Evolutionary conservation across 2,888 invertebrate genomes (phyloP), one percentile per base, ranked within the genome.

Genomic region (Norana najaformis): DNA sequence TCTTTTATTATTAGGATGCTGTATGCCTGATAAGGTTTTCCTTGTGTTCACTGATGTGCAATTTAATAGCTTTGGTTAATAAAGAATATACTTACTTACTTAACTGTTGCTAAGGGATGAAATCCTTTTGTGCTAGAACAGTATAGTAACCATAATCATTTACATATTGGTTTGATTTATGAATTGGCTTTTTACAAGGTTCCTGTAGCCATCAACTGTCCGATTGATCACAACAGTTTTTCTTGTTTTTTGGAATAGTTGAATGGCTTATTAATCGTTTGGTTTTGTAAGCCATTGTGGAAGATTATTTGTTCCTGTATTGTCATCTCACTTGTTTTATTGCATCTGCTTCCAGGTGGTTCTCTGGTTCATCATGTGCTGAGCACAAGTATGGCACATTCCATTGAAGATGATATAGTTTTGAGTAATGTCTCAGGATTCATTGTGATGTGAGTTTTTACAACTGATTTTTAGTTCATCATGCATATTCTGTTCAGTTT

Each of bases 391-490:
- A 97, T 97, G 95, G 97, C 98, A 0, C 96, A 97, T 89, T 93
- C 93, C 4, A 97, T 97, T 89, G 98, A 98, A 92, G 97, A 92
- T 92, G 94, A 94, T 90, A 97, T 98, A 83, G 96, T 98, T 90
- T 96, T 97, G 92, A 97, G 97, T 14, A 98, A 98, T 95, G 96
- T 98, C 16, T 97, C 97, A 39, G 98, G 98, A 89, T 98, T 98
- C 95, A 96, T 98, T 91, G 98, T 98, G 93, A 97, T 98, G 97
- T 98, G 96, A 96, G 97, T 94, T 89, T 37, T 69, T 20, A n/a
- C n/a, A 69, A 69, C 13, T 69, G n/a, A 69, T 69, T n/a, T 69
- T 69, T 69, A 69, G 69, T 69, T 69, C 30, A 69, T 69, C 8
- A n/a, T 69, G 69, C n/a, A 8, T n/a, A 11, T 47, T 23, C 47